Evolutionary conservation across 2,888 invertebrate genomes (phyloP), one percentile per base, ranked within the genome.

Genomic region (Dione vanillae): DNA sequence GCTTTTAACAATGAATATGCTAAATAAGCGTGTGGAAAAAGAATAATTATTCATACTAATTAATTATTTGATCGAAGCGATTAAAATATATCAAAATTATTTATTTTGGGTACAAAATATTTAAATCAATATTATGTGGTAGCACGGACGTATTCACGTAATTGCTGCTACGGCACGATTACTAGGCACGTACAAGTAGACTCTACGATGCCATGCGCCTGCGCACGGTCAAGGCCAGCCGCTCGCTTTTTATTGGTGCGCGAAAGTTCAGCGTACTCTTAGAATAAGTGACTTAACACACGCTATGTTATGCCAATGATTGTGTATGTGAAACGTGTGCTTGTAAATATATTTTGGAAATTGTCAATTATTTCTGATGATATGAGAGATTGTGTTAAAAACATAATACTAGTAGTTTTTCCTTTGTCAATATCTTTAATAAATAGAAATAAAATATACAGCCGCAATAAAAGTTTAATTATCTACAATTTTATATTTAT

Each of bases 191-290:
- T 45, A 64, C 45, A 69, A 72, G 72, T 69, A 66, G 72, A 67
- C 52, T 74, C 68, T 75, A 69, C 70, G 72, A 51, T 68, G 67
- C 70, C 71, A 62, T 69, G 82, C 82, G 79, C 75, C 78, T 76
- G 84, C 83, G 80, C 90, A 85, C 89, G 92, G 92, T 91, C 92
- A 92, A 92, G 92, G 91, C 88, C 90, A 88, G 77, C 83, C 85
- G 85, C 84, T 83, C 86, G 88, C 84, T 86, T 88, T 88, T 89
- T 89, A 86, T 83, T 73, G 74, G 74, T 76, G 75, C 78, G 86
- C 86, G 82, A 86, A 88, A 90, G 90, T 91, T 90, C 90, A 92
- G 82, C 88, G 91, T 81, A 86, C 90, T 83, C 83, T 58, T 65
- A 61, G 72, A 70, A 73, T 73, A 72, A 73, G 73, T 76, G 68